phyloP scores from a whole-genome alignment of 2,113 vertebrate species.

The Chionodraco myersi region DNA sequence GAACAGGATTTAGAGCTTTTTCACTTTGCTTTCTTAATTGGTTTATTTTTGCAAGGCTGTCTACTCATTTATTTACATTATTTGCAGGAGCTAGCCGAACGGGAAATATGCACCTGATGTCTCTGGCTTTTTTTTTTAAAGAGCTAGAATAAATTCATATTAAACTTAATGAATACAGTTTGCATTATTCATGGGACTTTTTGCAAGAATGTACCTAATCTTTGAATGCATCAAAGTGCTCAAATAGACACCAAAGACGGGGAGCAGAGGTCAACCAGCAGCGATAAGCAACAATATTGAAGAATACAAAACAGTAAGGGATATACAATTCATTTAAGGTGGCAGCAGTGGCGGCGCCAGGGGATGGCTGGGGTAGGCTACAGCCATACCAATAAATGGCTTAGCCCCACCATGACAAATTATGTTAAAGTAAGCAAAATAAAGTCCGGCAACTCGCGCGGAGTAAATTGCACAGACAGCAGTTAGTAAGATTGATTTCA shows the following conservation, averaged over 20 bases:
- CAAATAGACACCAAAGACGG: slow-evolving; percentile 1
- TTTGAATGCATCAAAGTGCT: slow-evolving; percentile 1
- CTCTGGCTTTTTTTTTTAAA: background rate
- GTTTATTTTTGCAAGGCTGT: slow-evolving; percentile 21
- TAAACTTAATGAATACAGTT: background rate
- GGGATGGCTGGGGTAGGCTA: no score
- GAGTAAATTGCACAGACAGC: no score
- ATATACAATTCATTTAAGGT: no score
- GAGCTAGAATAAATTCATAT: background rate
- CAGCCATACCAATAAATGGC: no score
- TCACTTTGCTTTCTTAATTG: slow-evolving; percentile 34
- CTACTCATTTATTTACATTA: slow-evolving; percentile 38
- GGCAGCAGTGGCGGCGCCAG: no score
- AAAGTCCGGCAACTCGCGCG: no score
- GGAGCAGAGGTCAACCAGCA: background rate
- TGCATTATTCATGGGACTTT: background rate
- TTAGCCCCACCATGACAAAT: no score
- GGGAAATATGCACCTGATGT: background rate
- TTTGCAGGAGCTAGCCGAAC: background rate
- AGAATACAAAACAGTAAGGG: background rate
- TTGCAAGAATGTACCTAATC: background rate
- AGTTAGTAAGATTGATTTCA: no score
- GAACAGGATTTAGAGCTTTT: slow-evolving; percentile 15
- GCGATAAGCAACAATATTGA: background rate
- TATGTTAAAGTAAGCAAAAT: no score